Evolutionary conservation across 2,797 vertebrate genomes (phyloP).

Genomic region (Anas bernieri): DNA sequence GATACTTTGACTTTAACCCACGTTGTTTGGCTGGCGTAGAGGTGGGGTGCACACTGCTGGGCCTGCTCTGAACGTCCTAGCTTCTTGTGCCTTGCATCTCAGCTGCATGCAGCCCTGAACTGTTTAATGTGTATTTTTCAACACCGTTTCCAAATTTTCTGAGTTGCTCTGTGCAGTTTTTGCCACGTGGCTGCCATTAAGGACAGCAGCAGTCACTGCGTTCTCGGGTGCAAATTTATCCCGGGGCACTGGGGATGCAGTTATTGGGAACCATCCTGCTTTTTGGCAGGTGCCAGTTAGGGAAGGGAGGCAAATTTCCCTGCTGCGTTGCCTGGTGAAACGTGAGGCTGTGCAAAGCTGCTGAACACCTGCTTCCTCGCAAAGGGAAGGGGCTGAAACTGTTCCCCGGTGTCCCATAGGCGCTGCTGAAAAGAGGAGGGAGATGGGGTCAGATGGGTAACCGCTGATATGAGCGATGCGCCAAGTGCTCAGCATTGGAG

Average conservation of each 20-base stretch:
- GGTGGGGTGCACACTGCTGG: not conserved
- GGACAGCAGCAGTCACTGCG: not conserved
- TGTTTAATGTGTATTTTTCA: not conserved
- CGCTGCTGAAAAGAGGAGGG: not conserved
- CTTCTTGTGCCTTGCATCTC: not conserved
- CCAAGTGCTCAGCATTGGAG: not conserved
- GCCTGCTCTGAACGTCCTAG: not conserved
- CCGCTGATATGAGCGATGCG: not conserved
- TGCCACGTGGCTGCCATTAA: not conserved
- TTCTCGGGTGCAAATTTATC: not conserved
- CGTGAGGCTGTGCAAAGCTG: not conserved
- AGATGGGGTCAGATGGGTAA: not conserved
- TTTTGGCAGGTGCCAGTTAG: not conserved
- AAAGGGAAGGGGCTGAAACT: not conserved
- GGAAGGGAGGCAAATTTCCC: not conserved
- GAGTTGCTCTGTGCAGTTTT: not conserved
- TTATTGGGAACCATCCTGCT: not conserved
- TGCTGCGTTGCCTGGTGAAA: not conserved
- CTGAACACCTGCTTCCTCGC: not conserved
- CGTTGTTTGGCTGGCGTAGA: not conserved
- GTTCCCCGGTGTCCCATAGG: not conserved
- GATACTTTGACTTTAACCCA: not conserved
- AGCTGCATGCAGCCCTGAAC: not conserved
- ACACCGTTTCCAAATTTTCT: not conserved
- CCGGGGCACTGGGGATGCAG: not conserved